Evolutionary conservation across 92 coral and sea anemone species (phyloP).

Genomic region (Heteractis magnifica): DNA sequence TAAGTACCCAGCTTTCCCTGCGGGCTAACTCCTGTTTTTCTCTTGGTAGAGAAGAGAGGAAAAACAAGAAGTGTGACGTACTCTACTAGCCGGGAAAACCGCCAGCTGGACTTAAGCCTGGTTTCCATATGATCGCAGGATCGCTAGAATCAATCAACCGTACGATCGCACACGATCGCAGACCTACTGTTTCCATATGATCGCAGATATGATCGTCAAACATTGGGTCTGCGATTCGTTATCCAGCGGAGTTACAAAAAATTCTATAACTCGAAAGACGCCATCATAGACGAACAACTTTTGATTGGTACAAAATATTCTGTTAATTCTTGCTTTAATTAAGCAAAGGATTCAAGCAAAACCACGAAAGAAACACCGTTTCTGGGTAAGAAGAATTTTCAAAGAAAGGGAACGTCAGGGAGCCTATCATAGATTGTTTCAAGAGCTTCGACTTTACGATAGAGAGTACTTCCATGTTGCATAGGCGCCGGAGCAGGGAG

Average conservation of each 20-base stretch:
- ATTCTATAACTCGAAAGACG: not conserved
- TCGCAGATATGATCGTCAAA: not conserved
- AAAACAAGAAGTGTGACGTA: too few relatives aligned
- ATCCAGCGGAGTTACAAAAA: not conserved
- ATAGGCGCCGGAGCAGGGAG: too few relatives aligned
- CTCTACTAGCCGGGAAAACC: too few relatives aligned
- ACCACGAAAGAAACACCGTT: not conserved
- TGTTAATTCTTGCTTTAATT: not conserved
- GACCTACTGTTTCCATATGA: not conserved
- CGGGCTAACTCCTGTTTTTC: too few relatives aligned
- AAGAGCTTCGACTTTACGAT: not conserved
- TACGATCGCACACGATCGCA: not conserved
- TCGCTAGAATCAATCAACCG: not conserved
- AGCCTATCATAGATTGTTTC: not conserved
- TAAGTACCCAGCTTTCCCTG: not conserved
- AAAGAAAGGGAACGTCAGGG: not conserved
- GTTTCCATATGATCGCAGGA: constrained; percentile 1
- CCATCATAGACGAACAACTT: not conserved
- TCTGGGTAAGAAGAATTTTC: not conserved
- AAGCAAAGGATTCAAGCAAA: not conserved
- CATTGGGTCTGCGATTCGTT: not conserved
- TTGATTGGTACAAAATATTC: not conserved
- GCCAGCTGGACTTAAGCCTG: not conserved
- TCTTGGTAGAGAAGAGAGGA: too few relatives aligned
- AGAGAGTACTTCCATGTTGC: too few relatives aligned